These are phyloP conservation scores for Noctuana brunneofusca DNA, from an alignment of 2,888 invertebrate species.

Conservation along the genomic window DNA sequence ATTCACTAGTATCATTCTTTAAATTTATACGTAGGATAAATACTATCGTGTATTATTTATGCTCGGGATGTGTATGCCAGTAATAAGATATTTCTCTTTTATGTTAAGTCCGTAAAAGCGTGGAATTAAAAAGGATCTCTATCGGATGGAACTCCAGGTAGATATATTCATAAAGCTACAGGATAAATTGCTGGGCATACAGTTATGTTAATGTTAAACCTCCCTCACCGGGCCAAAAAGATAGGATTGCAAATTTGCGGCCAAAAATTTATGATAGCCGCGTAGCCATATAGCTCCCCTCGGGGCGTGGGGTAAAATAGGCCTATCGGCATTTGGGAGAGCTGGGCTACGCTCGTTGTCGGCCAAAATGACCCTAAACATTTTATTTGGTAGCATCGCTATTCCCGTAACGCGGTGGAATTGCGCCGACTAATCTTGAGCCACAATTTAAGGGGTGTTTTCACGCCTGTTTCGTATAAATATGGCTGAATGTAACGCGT, in stretches of 20 bases:
- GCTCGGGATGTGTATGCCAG: constrained; percentile 18
- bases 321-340: constrained; percentile 77
- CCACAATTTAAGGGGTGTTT: constrained; percentile 73
- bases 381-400: constrained; percentile 79
- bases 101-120: constrained; percentile 27
- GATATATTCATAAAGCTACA: constrained; percentile 68
- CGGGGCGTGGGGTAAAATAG: constrained; percentile 70
- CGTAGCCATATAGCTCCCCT: constrained; percentile 68
- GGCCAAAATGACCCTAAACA: constrained; percentile 81
- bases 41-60: constrained; percentile 21
- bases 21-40: constrained; percentile 8
- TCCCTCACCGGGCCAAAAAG: constrained; percentile 74
- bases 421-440: constrained; percentile 76
- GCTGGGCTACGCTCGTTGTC: constrained; percentile 73
- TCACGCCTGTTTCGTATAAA: constrained; percentile 70
- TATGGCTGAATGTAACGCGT: constrained; percentile 65
- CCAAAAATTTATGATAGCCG: constrained; percentile 77
- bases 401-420: constrained; percentile 71
- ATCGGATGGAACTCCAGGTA: constrained; percentile 29
- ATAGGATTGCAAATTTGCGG: constrained; percentile 83
- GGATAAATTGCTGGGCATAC: constrained; percentile 70
- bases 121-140: constrained; percentile 34
- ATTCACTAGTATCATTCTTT: constrained; percentile 12
- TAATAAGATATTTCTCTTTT: constrained; percentile 32
- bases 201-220: constrained; percentile 77